Percentiles rank a stretch among this genome's conserved stretches.
Conservation (phyloP, 1,140 invertebrate genomes). For the Drosophila arizonae region DNA sequence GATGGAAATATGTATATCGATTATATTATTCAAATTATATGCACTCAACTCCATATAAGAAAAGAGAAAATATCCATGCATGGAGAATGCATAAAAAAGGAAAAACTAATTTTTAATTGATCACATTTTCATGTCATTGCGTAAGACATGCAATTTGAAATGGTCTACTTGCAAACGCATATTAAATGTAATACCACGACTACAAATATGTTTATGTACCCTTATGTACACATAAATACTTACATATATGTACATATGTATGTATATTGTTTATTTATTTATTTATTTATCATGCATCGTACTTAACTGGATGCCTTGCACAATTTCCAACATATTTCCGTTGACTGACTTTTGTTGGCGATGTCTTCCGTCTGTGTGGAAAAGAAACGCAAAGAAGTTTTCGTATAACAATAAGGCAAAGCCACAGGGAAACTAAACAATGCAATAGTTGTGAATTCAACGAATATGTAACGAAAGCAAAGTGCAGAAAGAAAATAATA, state of each 20-base stretch:
- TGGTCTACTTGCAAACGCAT: constrained; percentile 15
- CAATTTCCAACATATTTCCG: constrained; percentile 63
- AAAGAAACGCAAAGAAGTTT: constrained; percentile 59
- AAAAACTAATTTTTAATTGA: constrained; percentile 1
- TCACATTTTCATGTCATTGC: constrained; percentile 41
- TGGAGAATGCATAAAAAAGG: background rate
- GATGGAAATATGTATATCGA: constrained; percentile 29
- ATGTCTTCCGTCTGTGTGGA: constrained; percentile 66
- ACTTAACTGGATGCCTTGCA: constrained; percentile 47
- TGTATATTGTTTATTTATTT: constrained; percentile 1
- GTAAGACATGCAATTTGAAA: constrained; percentile 33
- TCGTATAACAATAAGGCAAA: constrained; percentile 44
- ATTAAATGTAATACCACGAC: constrained; percentile 12
- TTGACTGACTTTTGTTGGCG: constrained; percentile 70
- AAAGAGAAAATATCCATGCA: background rate
- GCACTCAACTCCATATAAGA: constrained; percentile 3
- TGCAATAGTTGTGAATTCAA: constrained; percentile 37
- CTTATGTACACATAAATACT: background rate
- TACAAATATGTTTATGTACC: constrained; percentile 2
- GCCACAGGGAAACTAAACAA: constrained; percentile 49
- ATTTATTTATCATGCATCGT: constrained; percentile 1
- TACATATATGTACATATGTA: background rate
- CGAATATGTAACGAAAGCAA: constrained; percentile 25
- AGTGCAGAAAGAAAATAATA: too few relatives aligned
- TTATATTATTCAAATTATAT: constrained; percentile 42